Evolutionary conservation across 2,888 invertebrate genomes (phyloP).

Genomic region (Blastobasis adustella): DNA sequence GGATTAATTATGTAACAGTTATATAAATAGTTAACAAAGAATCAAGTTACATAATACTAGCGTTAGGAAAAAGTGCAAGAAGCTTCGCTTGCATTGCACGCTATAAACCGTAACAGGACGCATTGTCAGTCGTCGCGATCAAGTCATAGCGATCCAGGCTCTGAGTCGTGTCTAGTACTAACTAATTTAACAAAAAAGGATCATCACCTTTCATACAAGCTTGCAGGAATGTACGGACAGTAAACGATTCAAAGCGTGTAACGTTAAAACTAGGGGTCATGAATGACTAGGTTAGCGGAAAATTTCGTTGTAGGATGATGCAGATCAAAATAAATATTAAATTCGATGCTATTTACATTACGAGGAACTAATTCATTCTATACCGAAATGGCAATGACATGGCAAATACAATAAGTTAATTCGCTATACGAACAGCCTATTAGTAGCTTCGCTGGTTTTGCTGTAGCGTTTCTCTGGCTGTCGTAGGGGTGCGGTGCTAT

Average conservation of each 20-base stretch:
- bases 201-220: conserved; percentile 29
- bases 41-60: conserved; percentile 50
- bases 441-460: too few species aligned
- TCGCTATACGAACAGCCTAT: conserved; percentile 47
- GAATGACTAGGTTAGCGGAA: conserved; percentile 47
- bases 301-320: conserved; percentile 43
- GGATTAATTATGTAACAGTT: conserved; percentile 58
- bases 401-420: conserved; percentile 59
- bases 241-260: too few species aligned
- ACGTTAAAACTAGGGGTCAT: too few species aligned
- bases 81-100: too few species aligned
- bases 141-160: conserved; percentile 5
- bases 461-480: too few species aligned
- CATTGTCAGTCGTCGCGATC: too few species aligned
- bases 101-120: too few species aligned
- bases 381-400: conserved; percentile 72
- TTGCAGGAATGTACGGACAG: conserved; percentile 45
- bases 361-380: conserved; percentile 70
- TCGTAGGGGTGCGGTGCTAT: too few species aligned
- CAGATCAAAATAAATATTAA: conserved; percentile 51
- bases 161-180: conserved; percentile 24
- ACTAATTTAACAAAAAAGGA: conserved; percentile 47
- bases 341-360: conserved; percentile 68
- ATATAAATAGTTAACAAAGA: conserved; percentile 74
- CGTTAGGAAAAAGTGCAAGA: conserved; percentile 11